Base-by-base conservation (phyloP, 2,888 invertebrate species). In the Conistra vaccinii region DNA sequence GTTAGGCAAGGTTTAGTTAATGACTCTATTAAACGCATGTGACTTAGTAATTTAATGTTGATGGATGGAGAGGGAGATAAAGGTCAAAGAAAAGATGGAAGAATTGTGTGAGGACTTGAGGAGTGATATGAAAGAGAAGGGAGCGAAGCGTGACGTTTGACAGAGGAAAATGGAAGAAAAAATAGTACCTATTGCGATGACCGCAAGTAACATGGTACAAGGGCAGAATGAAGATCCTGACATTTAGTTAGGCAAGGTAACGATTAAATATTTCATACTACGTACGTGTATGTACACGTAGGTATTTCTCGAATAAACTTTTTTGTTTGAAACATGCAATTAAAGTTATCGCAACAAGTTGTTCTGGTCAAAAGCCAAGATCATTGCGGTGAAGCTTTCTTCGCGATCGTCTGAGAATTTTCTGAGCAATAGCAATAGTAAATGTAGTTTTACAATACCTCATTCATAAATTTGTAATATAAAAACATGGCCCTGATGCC, bases 291-390 rank as follows among this genome's bases (percentile, higher is more conserved):
- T 32, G 14, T n/a, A n/a, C n/a, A n/a, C n/a, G n/a, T 53, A 57
- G 26, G 0, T 55, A 55, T 55, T 69, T 55, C 23, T 58, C 12
- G 3, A 35, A 60, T 2, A 26, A 60, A 35, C 14, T 35, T 23
- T 71, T 70, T 53, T 9, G 42, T 76, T 63, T 42, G 55, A 48
- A 68, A 76, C 20, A 7, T 39, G 17, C 55, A 71, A 75, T 62
- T 67, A 69, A 51, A 53, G 51, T 72, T 71, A 45, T 57, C 48
- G 20, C 32, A 74, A 76, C 29, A 55, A 39, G 26, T 10, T 26
- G 53, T 65, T 55, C n/a, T 65, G 32, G 62, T 66, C 67, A 69
- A 55, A 45, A 75, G 81, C 20, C 23, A 63, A 80, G 53, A 60
- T 42, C 26, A 57, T 32, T 71, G 80, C 29, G 63, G 29, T 76